Evolutionary conservation across 2,797 vertebrate genomes (phyloP).

Genomic region (Anas georgica): DNA sequence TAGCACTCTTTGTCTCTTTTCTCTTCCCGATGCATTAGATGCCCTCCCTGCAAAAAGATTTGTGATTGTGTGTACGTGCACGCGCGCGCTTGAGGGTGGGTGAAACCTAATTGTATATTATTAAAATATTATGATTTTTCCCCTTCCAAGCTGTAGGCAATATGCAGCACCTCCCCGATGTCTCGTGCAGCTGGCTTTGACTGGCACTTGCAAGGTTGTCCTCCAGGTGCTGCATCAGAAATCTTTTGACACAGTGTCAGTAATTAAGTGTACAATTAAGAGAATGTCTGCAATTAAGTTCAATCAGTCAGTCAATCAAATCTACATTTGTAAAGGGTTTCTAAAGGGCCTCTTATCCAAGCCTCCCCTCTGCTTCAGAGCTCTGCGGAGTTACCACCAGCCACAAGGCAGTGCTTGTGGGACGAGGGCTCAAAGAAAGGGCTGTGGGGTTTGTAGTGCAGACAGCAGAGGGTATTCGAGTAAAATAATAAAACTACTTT

Average conservation of each 20-base stretch:
- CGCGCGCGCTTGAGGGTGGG: neutral
- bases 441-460: neutral
- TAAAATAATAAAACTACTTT: neutral
- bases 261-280: conserved; percentile 77
- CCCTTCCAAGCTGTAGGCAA: conserved; percentile 28
- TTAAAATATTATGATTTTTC: conserved; percentile 71
- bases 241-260: conserved; percentile 76
- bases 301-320: conserved; percentile 76
- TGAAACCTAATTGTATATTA: conserved; percentile 64
- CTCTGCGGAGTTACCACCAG: neutral
- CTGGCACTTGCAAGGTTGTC: conserved; percentile 70
- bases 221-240: conserved; percentile 74
- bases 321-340: conserved; percentile 66
- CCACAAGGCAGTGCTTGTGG: neutral
- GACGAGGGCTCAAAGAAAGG: neutral
- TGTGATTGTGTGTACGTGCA: conserved; percentile 13
- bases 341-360: conserved; percentile 59
- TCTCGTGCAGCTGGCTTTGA: conserved; percentile 61
- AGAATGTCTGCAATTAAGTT: conserved; percentile 75
- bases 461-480: neutral
- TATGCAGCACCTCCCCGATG: conserved; percentile 12
- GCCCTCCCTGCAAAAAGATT: neutral
- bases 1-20: conserved; percentile 5
- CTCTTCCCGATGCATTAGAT: neutral
- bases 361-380: conserved; percentile 24